Percentiles rank a stretch among this genome's conserved stretches.
phyloP scores from a whole-genome alignment of 2,888 invertebrate genomes.

The Coremacera marginata region DNA sequence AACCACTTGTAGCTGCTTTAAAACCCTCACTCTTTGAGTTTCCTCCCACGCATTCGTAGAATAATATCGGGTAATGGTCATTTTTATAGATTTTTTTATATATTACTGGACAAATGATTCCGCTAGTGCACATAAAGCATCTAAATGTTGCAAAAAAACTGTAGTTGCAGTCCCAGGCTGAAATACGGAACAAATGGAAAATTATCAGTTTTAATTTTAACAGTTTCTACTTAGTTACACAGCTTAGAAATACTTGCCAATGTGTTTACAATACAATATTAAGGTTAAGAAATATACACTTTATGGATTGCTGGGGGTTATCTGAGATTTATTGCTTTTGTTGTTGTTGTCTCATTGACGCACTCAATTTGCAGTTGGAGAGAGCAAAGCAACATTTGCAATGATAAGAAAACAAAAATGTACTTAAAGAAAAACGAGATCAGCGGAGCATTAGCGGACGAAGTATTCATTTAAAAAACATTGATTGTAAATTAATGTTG shows the following conservation, averaged over 20 bases:
- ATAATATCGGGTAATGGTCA: slow-evolving; percentile 30
- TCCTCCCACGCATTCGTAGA: slow-evolving; percentile 58
- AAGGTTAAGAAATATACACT: neutral
- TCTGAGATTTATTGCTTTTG: neutral
- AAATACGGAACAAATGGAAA: too few relatives aligned
- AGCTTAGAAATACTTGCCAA: neutral
- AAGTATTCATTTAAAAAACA: too few relatives aligned
- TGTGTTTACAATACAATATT: neutral
- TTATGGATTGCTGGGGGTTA: neutral
- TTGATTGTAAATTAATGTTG: too few relatives aligned
- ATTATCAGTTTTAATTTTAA: neutral
- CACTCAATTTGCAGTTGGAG: neutral
- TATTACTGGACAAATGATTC: too few relatives aligned
- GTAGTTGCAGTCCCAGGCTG: too few relatives aligned
- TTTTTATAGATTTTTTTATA: neutral
- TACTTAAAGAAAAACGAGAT: too few relatives aligned
- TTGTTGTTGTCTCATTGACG: neutral
- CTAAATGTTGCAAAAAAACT: too few relatives aligned
- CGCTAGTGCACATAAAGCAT: too few relatives aligned
- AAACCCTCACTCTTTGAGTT: slow-evolving; percentile 73
- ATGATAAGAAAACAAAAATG: neutral
- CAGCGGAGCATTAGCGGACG: too few relatives aligned
- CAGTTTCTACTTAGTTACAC: neutral
- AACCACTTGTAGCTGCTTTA: slow-evolving; percentile 72
- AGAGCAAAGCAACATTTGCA: neutral